Evolutionary conservation across 2,888 invertebrate genomes (phyloP).

Genomic region (Glaucopsyche alexis): DNA sequence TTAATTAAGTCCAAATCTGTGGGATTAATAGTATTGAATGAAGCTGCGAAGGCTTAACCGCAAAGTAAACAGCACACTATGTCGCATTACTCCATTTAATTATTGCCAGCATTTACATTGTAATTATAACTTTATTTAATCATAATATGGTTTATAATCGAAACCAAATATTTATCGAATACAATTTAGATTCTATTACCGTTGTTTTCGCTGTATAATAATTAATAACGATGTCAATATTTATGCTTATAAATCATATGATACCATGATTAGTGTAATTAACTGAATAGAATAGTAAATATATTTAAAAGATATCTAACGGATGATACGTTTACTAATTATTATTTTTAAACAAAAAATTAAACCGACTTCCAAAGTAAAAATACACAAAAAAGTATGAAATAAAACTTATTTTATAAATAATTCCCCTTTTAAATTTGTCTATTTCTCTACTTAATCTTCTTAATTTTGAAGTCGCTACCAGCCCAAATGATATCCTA

Average conservation of each 20-base stretch:
- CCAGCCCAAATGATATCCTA: too few relatives aligned
- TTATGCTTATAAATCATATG: not conserved
- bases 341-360: too few relatives aligned
- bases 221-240: constrained; percentile 2
- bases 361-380: too few relatives aligned
- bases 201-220: not conserved
- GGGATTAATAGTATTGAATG: constrained; percentile 4
- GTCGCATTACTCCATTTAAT: constrained; percentile 8
- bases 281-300: not conserved
- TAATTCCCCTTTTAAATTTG: too few relatives aligned
- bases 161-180: constrained; percentile 8
- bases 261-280: not conserved
- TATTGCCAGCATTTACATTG: constrained; percentile 5
- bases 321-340: too few relatives aligned
- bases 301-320: too few relatives aligned
- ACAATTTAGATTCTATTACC: not conserved
- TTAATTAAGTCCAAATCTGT: constrained; percentile 7
- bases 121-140: constrained; percentile 15
- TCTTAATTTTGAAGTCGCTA: too few relatives aligned
- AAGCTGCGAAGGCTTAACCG: constrained; percentile 14
- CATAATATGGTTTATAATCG: constrained; percentile 4
- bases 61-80: constrained; percentile 12
- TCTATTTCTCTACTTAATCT: too few relatives aligned
- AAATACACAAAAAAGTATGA: too few relatives aligned
- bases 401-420: too few relatives aligned